Evolutionary conservation across 2,797 vertebrate species (phyloP).

Genomic region (Neopelma chrysocephalum): DNA sequence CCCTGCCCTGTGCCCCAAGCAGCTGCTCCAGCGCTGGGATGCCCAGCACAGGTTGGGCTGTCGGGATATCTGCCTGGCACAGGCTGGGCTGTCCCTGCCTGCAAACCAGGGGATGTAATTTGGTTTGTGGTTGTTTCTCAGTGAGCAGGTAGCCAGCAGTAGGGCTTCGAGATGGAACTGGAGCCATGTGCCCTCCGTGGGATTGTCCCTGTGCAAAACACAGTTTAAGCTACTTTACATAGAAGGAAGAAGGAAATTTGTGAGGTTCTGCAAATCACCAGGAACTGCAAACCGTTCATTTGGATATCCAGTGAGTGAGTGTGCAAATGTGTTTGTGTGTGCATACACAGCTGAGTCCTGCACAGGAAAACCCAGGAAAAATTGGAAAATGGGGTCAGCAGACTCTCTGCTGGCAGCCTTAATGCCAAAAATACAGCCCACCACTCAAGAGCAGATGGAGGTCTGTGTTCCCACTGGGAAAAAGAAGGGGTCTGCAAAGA

Average conservation of each 20-base stretch:
- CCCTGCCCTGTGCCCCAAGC: too few relatives aligned
- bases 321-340: rapidly evolving
- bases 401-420: neutral
- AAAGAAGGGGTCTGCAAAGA: neutral
- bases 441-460: neutral
- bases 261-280: neutral
- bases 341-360: rapidly evolving
- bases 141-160: neutral
- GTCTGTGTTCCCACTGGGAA: neutral
- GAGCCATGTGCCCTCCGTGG: neutral
- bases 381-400: rapidly evolving
- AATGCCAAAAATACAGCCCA: neutral
- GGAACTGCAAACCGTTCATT: neutral
- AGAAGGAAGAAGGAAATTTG: neutral
- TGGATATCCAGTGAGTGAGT: neutral
- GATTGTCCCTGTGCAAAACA: neutral
- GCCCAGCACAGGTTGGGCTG: neutral
- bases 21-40: neutral
- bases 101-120: neutral
- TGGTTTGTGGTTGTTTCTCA: neutral
- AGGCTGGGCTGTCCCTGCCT: neutral
- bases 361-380: neutral
- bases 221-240: neutral
- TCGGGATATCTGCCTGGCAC: neutral
- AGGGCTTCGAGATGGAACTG: neutral